Evolutionary conservation across 2,797 vertebrate species (phyloP), one percentile per base, ranked within the genome.

Genomic region (Sus cebifrons): DNA sequence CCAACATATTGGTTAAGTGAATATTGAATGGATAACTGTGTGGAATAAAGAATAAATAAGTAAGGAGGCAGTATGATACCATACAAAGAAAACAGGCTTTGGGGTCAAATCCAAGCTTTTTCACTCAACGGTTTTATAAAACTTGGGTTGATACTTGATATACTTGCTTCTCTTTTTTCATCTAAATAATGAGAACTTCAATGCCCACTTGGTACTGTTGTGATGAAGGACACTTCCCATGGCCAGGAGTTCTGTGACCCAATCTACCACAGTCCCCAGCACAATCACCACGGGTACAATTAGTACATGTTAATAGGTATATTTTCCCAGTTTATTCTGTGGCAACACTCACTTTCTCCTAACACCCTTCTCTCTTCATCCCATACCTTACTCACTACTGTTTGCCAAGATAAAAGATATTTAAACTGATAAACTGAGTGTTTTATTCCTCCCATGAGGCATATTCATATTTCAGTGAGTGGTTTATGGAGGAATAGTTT

Each of bases 41-140:
- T 87, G 8, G 27, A 85, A 88, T 86, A 94, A 96, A 92, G 67
- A 94, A 84, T 75, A 64, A 95, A 29, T 44, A 94, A 94, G 77
- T 71, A 91, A 93, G 1, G 25, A 89, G 10, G 64, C 56, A 93
- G 7, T 36, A 11, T 25, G 27, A 71, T 78, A 71, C 62, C 89
- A 32, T 73, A 44, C 91, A 90, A 82, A 17, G 6, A 94, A 62
- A 85, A 86, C 0, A 52, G 21, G 5, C 9, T 96, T 94, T 89
- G 75, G 40, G 18, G 65, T 96, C 32, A 84, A 89, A 86, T 32
- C 36, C 23, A 78, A 87, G n/a, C 49, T 65, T 29, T 89, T 86
- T 13, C 27, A 65, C 23, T 65, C 17, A 32, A 40, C n/a, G 29
- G 7, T 64, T 93, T 73, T 92, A 64, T 83, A 93, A 92, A 92